These are phyloP conservation scores for Nomia melanderi DNA, from an alignment of 1,140 invertebrate genomes.

Conservation along the genomic window DNA sequence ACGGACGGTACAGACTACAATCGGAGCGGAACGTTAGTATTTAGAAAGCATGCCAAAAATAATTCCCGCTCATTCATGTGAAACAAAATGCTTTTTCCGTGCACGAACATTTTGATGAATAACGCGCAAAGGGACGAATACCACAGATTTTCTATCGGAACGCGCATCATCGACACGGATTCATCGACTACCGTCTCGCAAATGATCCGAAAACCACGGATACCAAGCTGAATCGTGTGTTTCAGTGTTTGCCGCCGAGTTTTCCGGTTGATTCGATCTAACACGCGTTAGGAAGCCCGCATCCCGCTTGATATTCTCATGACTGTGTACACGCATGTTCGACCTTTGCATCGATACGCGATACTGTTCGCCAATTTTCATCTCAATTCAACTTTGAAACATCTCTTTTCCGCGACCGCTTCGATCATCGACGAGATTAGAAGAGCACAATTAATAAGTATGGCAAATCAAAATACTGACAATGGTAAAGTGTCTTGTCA, in stretches of 20 bases:
- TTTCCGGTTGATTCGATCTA: slow-evolving; percentile 34
- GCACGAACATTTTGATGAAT: background rate
- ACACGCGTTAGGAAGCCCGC: slow-evolving; percentile 9
- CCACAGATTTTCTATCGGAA: slow-evolving; percentile 2
- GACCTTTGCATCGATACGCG: background rate
- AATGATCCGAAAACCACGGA: slow-evolving; percentile 47
- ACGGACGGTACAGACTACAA: too few relatives aligned
- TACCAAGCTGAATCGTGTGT: background rate
- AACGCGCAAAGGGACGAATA: background rate
- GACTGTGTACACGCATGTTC: background rate
- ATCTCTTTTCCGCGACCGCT: background rate
- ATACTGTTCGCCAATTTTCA: background rate
- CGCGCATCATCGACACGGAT: background rate
- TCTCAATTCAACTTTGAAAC: background rate
- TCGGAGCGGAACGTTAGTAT: background rate
- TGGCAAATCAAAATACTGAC: too few relatives aligned
- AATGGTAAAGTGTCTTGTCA: too few relatives aligned
- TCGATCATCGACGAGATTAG: too few relatives aligned
- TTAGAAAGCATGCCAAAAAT: background rate
- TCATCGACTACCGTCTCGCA: background rate
- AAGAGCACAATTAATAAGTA: too few relatives aligned
- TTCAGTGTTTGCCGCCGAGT: slow-evolving; percentile 22
- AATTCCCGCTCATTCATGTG: background rate
- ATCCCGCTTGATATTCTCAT: slow-evolving; percentile 9
- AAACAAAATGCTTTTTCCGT: background rate